phyloP scores from a whole-genome alignment of 2,113 vertebrate genomes.

The Pachypanchax playfairii region DNA sequence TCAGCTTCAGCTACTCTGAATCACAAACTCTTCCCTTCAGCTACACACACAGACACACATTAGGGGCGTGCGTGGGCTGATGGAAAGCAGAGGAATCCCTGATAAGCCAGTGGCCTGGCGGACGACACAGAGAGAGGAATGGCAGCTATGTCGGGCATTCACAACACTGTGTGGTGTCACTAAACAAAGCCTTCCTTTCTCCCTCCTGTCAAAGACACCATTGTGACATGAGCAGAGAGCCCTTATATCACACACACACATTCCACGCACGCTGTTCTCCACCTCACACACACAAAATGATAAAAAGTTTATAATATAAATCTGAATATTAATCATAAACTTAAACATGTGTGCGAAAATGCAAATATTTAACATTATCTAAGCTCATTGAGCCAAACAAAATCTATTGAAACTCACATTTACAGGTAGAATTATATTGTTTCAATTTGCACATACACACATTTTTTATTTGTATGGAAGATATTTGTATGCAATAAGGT shows the following conservation, averaged over 20 bases:
- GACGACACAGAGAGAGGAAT: slow-evolving; percentile 86
- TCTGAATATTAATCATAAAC: slow-evolving; percentile 23
- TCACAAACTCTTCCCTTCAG: slow-evolving; percentile 61
- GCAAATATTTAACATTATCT: too few species aligned
- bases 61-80: slow-evolving; percentile 72
- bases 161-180: slow-evolving; percentile 94
- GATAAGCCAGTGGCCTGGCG: slow-evolving; percentile 79
- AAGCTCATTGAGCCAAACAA: too few species aligned
- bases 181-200: slow-evolving; percentile 94
- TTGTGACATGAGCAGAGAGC: slow-evolving; percentile 88
- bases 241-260: slow-evolving; percentile 92
- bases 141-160: slow-evolving; percentile 92
- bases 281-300: slow-evolving; percentile 64
- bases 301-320: slow-evolving; percentile 60
- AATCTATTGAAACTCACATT: too few species aligned
- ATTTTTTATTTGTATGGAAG: too few species aligned
- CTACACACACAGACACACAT: slow-evolving; percentile 58
- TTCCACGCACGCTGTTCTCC: slow-evolving; percentile 86
- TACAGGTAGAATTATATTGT: too few species aligned
- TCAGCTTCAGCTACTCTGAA: slow-evolving; percentile 56
- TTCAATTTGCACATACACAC: too few species aligned
- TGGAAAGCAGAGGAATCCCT: slow-evolving; percentile 82
- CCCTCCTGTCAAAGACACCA: slow-evolving; percentile 91
- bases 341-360: background rate
- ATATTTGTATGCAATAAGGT: too few species aligned